These are phyloP conservation scores for Microctenopoma lineatum DNA, from an alignment of 2,797 vertebrate species.

Conservation along the genomic window DNA sequence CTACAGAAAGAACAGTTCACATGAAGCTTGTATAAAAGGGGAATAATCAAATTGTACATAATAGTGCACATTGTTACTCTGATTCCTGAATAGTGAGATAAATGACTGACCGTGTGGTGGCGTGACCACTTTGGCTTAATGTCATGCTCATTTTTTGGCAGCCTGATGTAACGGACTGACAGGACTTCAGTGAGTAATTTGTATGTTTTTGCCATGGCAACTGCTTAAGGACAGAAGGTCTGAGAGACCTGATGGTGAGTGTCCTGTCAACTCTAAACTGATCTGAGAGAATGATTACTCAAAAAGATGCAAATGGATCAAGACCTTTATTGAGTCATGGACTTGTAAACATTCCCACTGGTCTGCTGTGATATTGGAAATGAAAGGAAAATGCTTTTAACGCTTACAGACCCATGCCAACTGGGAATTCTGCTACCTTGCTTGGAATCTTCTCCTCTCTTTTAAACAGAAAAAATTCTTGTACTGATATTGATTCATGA, in stretches of 20 bases:
- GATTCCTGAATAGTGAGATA: constrained; percentile 49
- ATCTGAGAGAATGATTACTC: constrained; percentile 25
- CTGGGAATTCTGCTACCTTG: constrained; percentile 8
- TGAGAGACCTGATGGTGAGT: constrained; percentile 10
- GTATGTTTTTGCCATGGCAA: constrained; percentile 22
- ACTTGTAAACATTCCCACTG: constrained; percentile 32
- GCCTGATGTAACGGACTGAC: constrained; percentile 26
- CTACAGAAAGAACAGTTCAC: constrained; percentile 37
- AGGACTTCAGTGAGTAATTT: constrained; percentile 39
- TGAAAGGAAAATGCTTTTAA: constrained; percentile 6
- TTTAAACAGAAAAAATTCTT: constrained; percentile 1
- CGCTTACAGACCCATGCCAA: constrained; percentile 9
- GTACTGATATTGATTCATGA: constrained; percentile 10
- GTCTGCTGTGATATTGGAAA: constrained; percentile 26
- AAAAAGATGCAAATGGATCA: constrained; percentile 18
- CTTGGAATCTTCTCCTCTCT: constrained; percentile 2
- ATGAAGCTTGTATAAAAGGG: constrained; percentile 58
- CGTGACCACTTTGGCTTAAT: constrained; percentile 41
- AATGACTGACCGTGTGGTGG: constrained; percentile 48
- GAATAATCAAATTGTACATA: constrained; percentile 42
- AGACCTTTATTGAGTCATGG: constrained; percentile 35
- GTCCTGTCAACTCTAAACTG: constrained; percentile 32
- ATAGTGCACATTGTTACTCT: constrained; percentile 27
- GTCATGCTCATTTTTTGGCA: constrained; percentile 32
- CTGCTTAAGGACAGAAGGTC: constrained; percentile 36